Percentiles rank a stretch among this genome's conserved stretches.
These are phyloP conservation scores for Gopherus flavomarginatus DNA, from an alignment of 2,113 vertebrate genomes.

Conservation along the genomic window DNA sequence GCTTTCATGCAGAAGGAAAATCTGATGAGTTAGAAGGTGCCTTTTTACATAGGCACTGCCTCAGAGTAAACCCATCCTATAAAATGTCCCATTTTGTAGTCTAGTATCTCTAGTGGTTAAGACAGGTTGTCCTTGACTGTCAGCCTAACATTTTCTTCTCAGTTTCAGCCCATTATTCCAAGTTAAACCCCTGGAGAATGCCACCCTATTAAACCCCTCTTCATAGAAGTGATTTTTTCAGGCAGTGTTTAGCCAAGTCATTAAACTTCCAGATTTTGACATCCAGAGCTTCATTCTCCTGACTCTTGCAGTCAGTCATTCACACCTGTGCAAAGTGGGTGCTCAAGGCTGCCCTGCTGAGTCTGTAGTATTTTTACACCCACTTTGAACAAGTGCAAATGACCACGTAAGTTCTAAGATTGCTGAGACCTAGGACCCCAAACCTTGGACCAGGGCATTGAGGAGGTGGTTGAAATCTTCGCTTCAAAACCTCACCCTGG, in stretches of 20 bases:
- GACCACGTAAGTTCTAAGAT: not conserved
- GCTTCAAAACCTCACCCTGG: not conserved
- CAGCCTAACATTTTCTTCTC: not conserved
- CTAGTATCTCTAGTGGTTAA: not conserved
- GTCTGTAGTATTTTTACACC: not conserved
- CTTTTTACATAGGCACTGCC: not conserved
- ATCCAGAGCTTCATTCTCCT: not conserved
- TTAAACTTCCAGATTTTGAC: slow-evolving; percentile 21
- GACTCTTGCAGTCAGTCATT: not conserved
- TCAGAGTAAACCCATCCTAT: not conserved
- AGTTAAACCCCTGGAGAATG: accelerated
- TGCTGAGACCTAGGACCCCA: not conserved
- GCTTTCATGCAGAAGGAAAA: not conserved
- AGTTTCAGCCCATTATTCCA: accelerated
- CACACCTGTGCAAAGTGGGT: not conserved
- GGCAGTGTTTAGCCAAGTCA: not conserved
- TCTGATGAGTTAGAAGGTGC: not conserved
- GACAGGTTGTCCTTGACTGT: not conserved
- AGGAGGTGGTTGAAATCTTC: not conserved
- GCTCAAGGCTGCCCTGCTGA: not conserved
- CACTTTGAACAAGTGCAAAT: not conserved
- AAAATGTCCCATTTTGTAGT: not conserved
- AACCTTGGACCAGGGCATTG: not conserved
- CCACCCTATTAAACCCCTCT: not conserved
- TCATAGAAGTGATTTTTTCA: accelerated